Evolutionary conservation across 1,140 invertebrate species (phyloP).

Genomic region (Drosophila arawakana): DNA sequence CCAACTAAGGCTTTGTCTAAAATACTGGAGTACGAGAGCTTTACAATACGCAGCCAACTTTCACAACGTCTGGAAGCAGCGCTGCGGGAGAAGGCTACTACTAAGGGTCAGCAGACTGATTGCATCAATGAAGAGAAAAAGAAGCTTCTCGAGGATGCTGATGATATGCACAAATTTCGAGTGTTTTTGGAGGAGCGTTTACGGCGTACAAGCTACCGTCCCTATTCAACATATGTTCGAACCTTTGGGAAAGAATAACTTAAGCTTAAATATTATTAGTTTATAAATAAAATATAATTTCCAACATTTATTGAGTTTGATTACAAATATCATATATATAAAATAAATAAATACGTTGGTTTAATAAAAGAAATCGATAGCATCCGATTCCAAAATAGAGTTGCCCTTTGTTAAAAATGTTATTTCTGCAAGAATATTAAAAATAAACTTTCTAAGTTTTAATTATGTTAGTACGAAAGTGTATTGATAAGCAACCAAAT

Average conservation of each 20-base stretch:
- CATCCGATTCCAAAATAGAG: too few relatives aligned
- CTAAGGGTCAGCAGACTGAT: not conserved
- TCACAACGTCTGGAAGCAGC: slow-evolving; percentile 34
- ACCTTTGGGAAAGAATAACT: slow-evolving; percentile 54
- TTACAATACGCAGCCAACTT: slow-evolving; percentile 54
- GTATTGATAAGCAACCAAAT: too few relatives aligned
- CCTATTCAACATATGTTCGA: slow-evolving; percentile 55
- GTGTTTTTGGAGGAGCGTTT: slow-evolving; percentile 53
- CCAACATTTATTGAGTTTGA: not conserved
- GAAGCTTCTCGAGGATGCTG: slow-evolving; percentile 47
- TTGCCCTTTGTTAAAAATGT: too few relatives aligned
- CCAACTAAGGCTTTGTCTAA: slow-evolving; percentile 58
- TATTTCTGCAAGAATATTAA: too few relatives aligned
- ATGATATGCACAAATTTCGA: slow-evolving; percentile 54
- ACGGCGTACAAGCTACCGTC: slow-evolving; percentile 45
- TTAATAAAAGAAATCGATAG: too few relatives aligned
- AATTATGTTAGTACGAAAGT: too few relatives aligned
- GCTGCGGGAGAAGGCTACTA: slow-evolving; percentile 9
- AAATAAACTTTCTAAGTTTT: too few relatives aligned
- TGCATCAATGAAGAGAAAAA: slow-evolving; percentile 34
- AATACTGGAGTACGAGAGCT: slow-evolving; percentile 61
- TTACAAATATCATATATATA: too few relatives aligned
- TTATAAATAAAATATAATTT: not conserved
- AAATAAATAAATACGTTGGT: too few relatives aligned
- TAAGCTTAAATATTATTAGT: not conserved